Conservation (phyloP, 2,113 vertebrate genomes). For the Crotalus horridus region DNA sequence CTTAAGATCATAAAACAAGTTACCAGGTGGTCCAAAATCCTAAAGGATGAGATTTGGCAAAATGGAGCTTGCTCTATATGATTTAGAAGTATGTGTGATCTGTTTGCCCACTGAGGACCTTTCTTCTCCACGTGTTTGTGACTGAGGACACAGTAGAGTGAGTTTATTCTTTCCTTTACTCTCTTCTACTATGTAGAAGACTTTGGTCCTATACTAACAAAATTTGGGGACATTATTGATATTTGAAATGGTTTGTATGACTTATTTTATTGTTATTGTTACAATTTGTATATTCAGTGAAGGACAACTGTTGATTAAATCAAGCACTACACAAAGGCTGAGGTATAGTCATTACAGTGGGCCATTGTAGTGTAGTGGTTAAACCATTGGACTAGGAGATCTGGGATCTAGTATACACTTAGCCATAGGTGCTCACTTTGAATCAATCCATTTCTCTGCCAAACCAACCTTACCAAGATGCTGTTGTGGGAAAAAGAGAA, state of each 20-base stretch:
- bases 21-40: not conserved
- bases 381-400: not conserved
- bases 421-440: not conserved
- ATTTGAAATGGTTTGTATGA: not conserved
- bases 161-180: too few relatives aligned
- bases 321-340: not conserved
- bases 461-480: not conserved
- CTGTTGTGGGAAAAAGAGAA: not conserved
- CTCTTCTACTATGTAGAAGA: not conserved
- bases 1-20: not conserved
- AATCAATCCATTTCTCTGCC: not conserved
- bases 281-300: not conserved
- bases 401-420: not conserved
- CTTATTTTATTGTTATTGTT: not conserved
- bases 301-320: not conserved
- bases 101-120: not conserved
- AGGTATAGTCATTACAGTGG: not conserved
- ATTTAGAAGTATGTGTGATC: not conserved
- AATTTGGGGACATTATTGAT: not conserved
- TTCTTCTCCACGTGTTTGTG: not conserved
- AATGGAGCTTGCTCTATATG: too few relatives aligned
- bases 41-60: not conserved
- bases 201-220: not conserved
- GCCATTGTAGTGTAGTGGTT: not conserved
- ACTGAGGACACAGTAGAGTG: not conserved